These are phyloP conservation scores for Megastigmus dorsalis DNA, from an alignment of 2,888 invertebrate species.

Conservation along the genomic window DNA sequence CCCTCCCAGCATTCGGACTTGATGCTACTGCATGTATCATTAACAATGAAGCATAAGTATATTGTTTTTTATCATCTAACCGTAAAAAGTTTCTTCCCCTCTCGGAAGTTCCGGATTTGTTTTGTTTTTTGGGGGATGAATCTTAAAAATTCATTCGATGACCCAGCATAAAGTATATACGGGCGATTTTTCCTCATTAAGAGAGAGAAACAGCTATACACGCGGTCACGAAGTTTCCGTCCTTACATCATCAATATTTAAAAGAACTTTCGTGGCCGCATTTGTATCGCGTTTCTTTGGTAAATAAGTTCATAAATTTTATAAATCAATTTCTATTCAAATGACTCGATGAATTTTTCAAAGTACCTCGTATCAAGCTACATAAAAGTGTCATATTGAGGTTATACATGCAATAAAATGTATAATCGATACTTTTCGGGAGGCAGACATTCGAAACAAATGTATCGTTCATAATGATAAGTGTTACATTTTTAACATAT, in stretches of 20 bases:
- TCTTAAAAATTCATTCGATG: conserved; percentile 32
- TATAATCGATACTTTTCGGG: no score
- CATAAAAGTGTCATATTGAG: no score
- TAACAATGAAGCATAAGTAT: background rate
- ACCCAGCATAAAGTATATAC: conserved; percentile 9
- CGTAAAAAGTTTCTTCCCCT: background rate
- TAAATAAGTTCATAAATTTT: conserved; percentile 28
- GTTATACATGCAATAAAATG: no score
- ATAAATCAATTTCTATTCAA: conserved; percentile 13
- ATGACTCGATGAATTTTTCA: conserved; percentile 1
- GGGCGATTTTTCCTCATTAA: conserved; percentile 14
- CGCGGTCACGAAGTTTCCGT: background rate
- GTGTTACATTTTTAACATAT: no score
- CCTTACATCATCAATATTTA: conserved; percentile 11
- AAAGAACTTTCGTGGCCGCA: background rate
- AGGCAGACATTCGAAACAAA: no score
- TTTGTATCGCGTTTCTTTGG: background rate
- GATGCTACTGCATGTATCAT: conserved; percentile 6
- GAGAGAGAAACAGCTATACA: background rate
- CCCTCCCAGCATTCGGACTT: no score
- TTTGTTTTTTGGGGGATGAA: background rate
- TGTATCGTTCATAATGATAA: no score
- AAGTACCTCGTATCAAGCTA: no score
- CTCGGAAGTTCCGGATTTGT: background rate
- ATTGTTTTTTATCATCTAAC: background rate